phyloP scores from a whole-genome alignment of 2,797 vertebrate species.

The Sebastes itinus region DNA sequence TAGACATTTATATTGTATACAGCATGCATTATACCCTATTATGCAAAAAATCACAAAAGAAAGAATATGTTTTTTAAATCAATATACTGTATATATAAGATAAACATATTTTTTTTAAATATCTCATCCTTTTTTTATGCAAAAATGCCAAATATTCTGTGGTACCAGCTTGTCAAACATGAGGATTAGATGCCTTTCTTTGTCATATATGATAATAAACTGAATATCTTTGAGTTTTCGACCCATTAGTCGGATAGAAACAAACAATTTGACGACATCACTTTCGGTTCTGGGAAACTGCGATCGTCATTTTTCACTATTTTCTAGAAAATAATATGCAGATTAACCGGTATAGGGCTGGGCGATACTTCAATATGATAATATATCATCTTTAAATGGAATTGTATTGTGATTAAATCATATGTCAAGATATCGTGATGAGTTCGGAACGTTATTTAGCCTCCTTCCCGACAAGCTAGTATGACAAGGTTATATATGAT shows the following conservation, averaged over 20 bases:
- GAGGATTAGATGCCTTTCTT: neutral
- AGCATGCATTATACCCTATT: neutral
- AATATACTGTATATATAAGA: neutral
- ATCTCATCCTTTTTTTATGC: neutral
- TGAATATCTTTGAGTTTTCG: neutral
- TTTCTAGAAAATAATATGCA: neutral
- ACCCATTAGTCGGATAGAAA: neutral
- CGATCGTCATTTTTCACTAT: neutral
- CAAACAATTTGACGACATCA: neutral
- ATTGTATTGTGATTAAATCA: too few relatives aligned
- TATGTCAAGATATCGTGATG: too few relatives aligned
- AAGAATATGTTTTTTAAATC: neutral
- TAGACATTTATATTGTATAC: neutral
- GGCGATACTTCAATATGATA: too few relatives aligned
- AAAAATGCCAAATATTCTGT: neutral
- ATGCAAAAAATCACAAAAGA: neutral
- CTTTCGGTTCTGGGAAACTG: neutral
- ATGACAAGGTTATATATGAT: too few relatives aligned
- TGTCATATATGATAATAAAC: neutral
- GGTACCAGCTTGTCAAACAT: neutral
- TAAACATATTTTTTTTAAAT: neutral
- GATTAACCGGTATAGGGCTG: neutral
- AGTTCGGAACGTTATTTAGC: too few relatives aligned
- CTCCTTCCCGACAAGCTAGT: too few relatives aligned
- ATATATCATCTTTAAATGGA: too few relatives aligned